Conservation (phyloP, 2,797 vertebrate genomes). For the Sciurus vulgaris region DNA sequence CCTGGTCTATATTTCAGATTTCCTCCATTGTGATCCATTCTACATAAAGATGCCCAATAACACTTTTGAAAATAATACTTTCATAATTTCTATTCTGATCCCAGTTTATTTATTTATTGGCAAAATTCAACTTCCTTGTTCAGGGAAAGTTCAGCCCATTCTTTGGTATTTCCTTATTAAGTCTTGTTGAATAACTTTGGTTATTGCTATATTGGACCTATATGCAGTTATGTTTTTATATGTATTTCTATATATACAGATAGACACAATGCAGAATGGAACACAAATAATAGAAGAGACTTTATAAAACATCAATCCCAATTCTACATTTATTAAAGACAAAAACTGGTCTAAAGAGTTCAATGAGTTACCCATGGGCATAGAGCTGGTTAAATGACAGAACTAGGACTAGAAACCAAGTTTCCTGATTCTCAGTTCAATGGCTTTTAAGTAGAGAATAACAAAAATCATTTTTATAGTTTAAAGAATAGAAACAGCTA, state of each 20-base stretch:
- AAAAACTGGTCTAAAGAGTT: conserved; percentile 28
- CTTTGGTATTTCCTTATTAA: conserved; percentile 10
- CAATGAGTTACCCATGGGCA: neutral
- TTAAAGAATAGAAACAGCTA: conserved; percentile 64
- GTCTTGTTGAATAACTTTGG: neutral
- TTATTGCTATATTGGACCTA: conserved; percentile 8
- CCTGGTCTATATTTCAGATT: neutral
- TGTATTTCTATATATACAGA: neutral
- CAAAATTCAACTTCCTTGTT: neutral
- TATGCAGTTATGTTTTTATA: conserved; percentile 10
- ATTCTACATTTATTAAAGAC: conserved; percentile 36
- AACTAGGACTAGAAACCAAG: conserved; percentile 37
- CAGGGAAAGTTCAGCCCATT: neutral
- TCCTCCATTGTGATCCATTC: neutral
- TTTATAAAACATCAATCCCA: neutral
- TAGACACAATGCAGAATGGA: neutral
- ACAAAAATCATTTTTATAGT: conserved; percentile 66
- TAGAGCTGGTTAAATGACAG: neutral
- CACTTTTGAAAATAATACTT: conserved; percentile 58
- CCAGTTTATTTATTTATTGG: conserved; percentile 9
- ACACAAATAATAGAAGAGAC: neutral
- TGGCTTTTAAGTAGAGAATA: conserved; percentile 58
- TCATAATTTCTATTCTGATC: neutral
- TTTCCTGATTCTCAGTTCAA: conserved; percentile 32
- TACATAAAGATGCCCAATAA: neutral